Percentiles rank a stretch among this genome's conserved stretches.
phyloP scores from a whole-genome alignment of 2,113 vertebrate species.

The Catharus minimus region DNA sequence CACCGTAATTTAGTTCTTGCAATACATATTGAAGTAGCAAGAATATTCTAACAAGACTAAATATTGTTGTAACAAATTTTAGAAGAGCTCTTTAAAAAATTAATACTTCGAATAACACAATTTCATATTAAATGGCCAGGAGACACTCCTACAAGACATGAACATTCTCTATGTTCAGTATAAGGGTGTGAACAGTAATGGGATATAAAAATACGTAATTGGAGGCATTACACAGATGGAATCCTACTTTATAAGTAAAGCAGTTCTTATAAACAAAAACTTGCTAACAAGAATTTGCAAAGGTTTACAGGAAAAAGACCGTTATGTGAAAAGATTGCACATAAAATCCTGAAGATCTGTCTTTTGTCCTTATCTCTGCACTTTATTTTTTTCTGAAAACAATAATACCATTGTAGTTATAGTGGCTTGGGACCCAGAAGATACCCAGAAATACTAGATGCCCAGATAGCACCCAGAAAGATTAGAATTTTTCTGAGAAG shows the following conservation, averaged over 20 bases:
- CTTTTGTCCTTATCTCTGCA: background rate
- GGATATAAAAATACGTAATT: background rate
- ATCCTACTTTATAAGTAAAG: background rate
- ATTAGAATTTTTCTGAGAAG: background rate
- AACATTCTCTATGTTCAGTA: background rate
- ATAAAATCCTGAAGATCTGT: background rate
- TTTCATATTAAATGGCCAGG: background rate
- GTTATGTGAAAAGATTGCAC: background rate
- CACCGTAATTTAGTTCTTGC: background rate
- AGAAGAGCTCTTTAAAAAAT: background rate
- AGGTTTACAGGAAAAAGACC: background rate
- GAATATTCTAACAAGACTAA: background rate
- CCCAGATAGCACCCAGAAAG: background rate
- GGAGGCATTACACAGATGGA: background rate
- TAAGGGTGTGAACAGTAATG: background rate
- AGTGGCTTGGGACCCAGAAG: background rate
- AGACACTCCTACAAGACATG: background rate
- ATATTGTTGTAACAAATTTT: background rate
- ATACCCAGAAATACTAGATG: background rate
- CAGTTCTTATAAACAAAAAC: background rate
- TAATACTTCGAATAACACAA: background rate
- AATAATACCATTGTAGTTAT: fast-evolving
- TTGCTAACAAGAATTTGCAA: background rate
- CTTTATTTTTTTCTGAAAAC: background rate
- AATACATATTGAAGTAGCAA: background rate